These are phyloP conservation scores for Drosophila jambulina DNA, from an alignment of 1,140 invertebrate species.

Conservation along the genomic window DNA sequence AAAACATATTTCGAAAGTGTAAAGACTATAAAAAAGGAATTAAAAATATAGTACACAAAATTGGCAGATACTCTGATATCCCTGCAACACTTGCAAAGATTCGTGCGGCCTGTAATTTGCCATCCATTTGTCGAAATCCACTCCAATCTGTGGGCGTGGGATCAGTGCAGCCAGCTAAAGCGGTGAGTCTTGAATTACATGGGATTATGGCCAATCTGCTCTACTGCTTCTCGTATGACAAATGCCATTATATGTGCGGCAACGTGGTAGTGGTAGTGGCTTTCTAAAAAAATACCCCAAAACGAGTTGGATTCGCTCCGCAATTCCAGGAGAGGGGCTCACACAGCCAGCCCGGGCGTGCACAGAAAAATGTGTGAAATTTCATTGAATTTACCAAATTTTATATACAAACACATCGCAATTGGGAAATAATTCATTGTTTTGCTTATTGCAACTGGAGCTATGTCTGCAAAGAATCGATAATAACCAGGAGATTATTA, in stretches of 20 bases:
- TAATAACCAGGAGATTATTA: slow-evolving; percentile 35
- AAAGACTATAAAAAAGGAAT: not conserved
- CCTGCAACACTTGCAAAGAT: slow-evolving; percentile 24
- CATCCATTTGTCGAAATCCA: slow-evolving; percentile 52
- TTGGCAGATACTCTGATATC: slow-evolving; percentile 6
- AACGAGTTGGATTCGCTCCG: slow-evolving; percentile 37
- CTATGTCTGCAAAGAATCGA: slow-evolving; percentile 44
- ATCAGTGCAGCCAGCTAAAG: slow-evolving; percentile 33
- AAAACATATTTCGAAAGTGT: slow-evolving; percentile 52
- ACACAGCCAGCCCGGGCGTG: slow-evolving; percentile 3
- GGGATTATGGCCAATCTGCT: slow-evolving; percentile 48
- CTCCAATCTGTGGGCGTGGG: slow-evolving; percentile 51
- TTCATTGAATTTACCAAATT: slow-evolving; percentile 54
- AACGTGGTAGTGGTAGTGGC: slow-evolving; percentile 8
- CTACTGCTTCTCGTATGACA: slow-evolving; percentile 43
- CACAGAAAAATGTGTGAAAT: slow-evolving; percentile 49
- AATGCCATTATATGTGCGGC: slow-evolving; percentile 44
- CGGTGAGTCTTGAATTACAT: slow-evolving; percentile 57
- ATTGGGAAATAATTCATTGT: slow-evolving; percentile 56
- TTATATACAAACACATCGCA: slow-evolving; percentile 39
- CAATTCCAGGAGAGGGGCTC: slow-evolving; percentile 37
- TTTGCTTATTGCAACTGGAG: slow-evolving; percentile 35
- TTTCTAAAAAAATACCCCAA: slow-evolving; percentile 52
- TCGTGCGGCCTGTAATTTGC: slow-evolving; percentile 39
- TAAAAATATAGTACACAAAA: slow-evolving; percentile 4